Base-by-base conservation (phyloP, 2,113 vertebrate species). In the Tachysurus vachellii region DNA sequence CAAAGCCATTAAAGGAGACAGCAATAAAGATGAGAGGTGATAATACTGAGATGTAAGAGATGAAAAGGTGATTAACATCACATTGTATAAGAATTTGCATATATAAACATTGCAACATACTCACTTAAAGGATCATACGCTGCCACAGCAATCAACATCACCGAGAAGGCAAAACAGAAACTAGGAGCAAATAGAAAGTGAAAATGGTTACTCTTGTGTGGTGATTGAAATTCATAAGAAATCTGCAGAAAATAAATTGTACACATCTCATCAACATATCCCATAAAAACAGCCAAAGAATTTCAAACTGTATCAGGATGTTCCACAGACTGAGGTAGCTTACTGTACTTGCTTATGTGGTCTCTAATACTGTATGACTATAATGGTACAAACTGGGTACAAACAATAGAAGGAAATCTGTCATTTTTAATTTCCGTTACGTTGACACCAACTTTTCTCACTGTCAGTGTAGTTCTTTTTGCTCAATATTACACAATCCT, bases 1-100 rank as follows among this genome's bases (percentile, higher is more conserved):
- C 96, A 89, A 98, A 97, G 59, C 97, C 97, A 59, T 97, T 98
- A 88, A 98, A 94, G 85, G 96, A 96, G 80, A 98, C 93, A 7
- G 96, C 96, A 26, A 97, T 88, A 91, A 98, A 97, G 91, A 97
- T 97, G 91, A 97, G 89, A 5, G 94, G 88, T 21, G 97, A 97
- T 85, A 97, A 92, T 85, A 94, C 97, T 98, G 91, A 88, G 36
- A 87, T 36, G 23, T 88, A 84, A 83, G 42, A 68, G 59, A 71
- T 86, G 47, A 89, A 47, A 66, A 59, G 44, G 87, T 68, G 75
- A 31, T 89, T 57, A 87, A 5, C 8, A 21, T 14, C 44, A 62
- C 50, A 56, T 8, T 50, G 47, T 50, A 9, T 50, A 50, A 7
- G 47, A 50, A 50, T 50, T 50, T 7, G 5, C 8, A 50, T 50